These are phyloP conservation scores for Chelonoidis abingdonii DNA, from an alignment of 2,113 vertebrate genomes.

Conservation along the genomic window DNA sequence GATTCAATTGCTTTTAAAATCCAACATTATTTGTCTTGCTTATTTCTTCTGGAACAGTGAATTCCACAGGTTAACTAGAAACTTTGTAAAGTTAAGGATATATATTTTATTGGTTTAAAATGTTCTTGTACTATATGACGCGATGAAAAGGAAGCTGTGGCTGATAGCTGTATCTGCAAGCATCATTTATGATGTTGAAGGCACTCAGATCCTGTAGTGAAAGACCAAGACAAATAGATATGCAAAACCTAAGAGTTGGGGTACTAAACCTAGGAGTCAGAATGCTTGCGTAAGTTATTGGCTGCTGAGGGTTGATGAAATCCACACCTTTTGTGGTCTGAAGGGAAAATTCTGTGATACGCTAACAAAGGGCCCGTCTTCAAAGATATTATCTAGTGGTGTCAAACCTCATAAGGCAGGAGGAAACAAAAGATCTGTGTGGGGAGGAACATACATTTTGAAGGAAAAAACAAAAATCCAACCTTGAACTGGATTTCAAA, in stretches of 20 bases:
- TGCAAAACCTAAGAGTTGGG: background rate
- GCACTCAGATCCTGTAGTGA: background rate
- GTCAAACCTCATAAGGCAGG: background rate
- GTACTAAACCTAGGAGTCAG: background rate
- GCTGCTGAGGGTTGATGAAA: background rate
- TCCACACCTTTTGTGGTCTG: background rate
- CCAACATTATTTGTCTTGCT: background rate
- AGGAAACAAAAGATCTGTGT: background rate
- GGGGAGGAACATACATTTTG: background rate
- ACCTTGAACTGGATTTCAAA: background rate
- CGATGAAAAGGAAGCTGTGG: no score
- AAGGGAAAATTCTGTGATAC: constrained; percentile 25
- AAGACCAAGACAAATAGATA: background rate
- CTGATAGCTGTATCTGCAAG: background rate
- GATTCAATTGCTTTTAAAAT: background rate
- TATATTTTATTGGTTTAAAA: background rate
- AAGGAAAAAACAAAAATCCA: background rate
- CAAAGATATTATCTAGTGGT: background rate
- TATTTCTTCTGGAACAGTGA: background rate
- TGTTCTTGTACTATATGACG: background rate
- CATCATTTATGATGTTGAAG: background rate
- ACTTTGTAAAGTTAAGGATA: background rate
- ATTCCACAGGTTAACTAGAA: background rate
- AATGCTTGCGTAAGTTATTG: constrained; percentile 20
- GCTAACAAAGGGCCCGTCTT: background rate